phyloP scores from a whole-genome alignment of 1,140 invertebrate genomes.

The Bombus picipes region DNA sequence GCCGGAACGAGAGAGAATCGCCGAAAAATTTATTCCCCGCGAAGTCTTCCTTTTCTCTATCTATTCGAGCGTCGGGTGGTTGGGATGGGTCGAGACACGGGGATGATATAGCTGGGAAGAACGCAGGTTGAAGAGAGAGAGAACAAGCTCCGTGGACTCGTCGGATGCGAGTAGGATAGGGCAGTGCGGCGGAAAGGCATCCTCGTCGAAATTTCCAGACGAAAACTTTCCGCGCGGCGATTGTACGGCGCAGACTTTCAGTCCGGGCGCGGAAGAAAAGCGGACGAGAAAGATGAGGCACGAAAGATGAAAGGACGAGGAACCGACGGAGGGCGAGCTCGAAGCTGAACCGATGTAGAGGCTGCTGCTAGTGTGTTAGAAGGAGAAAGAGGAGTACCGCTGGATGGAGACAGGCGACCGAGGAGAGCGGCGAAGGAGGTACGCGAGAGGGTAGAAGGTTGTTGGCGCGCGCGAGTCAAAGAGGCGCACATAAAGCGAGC shows the following conservation, averaged over 20 bases:
- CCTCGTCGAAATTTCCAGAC: constrained; percentile 67
- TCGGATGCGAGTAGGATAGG: background rate
- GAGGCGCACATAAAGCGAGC: constrained; percentile 75
- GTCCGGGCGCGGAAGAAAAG: constrained; percentile 64
- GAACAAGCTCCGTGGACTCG: too few species aligned
- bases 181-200: constrained; percentile 34
- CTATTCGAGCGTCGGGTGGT: background rate
- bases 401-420: background rate
- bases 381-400: background rate
- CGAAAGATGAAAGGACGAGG: constrained; percentile 73
- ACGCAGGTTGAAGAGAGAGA: background rate
- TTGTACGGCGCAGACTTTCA: constrained; percentile 63
- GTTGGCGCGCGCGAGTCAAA: constrained; percentile 68
- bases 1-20: constrained; percentile 28
- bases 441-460: constrained; percentile 44
- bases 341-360: constrained; percentile 3
- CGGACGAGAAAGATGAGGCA: constrained; percentile 69
- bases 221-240: constrained; percentile 67
- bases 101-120: background rate
- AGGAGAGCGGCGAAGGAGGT: constrained; percentile 15
- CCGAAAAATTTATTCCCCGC: constrained; percentile 38
- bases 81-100: background rate
- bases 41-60: constrained; percentile 33
- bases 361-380: background rate
- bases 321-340: background rate